Conservation (phyloP, 2,797 vertebrate species). For the Mus spretus region DNA sequence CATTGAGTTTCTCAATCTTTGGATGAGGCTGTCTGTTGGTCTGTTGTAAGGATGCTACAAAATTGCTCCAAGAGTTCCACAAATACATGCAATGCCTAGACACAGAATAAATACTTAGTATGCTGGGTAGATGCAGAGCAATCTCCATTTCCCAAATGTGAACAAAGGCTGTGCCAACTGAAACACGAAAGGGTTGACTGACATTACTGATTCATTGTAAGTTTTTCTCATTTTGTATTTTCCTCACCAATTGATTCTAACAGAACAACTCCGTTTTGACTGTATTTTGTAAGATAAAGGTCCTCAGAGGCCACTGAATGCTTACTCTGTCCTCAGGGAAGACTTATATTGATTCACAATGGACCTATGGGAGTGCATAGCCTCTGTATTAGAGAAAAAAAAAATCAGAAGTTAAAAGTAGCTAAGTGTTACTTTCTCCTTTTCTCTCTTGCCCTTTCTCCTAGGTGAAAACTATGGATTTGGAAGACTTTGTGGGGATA, state of each 20-base stretch:
- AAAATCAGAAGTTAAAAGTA: conserved; percentile 46
- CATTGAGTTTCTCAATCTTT: not conserved
- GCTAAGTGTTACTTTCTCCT: not conserved
- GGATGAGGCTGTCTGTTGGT: not conserved
- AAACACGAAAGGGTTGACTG: not conserved
- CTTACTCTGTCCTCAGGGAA: not conserved
- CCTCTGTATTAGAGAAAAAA: not conserved
- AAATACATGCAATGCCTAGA: not conserved
- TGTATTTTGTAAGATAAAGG: not conserved
- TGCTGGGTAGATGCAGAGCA: not conserved
- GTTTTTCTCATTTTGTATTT: conserved; percentile 58
- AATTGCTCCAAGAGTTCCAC: not conserved
- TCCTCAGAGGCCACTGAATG: not conserved
- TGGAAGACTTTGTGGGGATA: not conserved
- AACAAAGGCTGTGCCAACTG: not conserved
- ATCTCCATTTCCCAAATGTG: not conserved
- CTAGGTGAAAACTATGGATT: not conserved
- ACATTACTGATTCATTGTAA: conserved; percentile 29
- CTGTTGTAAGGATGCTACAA: not conserved
- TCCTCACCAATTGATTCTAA: conserved; percentile 48
- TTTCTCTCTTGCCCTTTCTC: not conserved
- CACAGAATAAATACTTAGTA: not conserved
- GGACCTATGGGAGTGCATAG: not conserved
- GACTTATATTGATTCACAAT: not conserved
- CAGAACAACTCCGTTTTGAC: not conserved